Conservation (phyloP, 1,140 invertebrate genomes). For the Parasteatoda tepidariorum region DNA sequence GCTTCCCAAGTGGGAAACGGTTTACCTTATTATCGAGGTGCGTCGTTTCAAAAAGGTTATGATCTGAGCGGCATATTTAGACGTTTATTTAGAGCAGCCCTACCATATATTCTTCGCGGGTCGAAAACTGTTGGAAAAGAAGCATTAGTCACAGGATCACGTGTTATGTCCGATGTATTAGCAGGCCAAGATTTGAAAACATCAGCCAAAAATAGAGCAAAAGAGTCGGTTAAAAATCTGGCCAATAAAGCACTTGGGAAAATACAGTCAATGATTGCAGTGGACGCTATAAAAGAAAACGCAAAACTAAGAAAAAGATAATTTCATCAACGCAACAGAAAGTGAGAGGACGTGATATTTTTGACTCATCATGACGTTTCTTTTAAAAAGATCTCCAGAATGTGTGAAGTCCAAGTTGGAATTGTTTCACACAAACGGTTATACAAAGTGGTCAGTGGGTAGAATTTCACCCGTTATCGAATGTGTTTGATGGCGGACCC, state of each 20-base stretch:
- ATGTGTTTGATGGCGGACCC: constrained; percentile 2
- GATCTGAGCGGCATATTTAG: not conserved
- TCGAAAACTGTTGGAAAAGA: constrained; percentile 3
- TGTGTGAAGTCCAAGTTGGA: constrained; percentile 49
- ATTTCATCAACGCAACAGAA: constrained; percentile 10
- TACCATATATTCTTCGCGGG: constrained; percentile 2
- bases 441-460: constrained; percentile 28
- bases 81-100: not conserved
- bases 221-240: constrained; percentile 1
- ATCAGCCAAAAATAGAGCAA: not conserved
- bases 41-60: not conserved
- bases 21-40: constrained; percentile 8
- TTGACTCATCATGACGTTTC: not conserved
- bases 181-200: constrained; percentile 1
- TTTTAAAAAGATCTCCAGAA: constrained; percentile 19
- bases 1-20: not conserved
- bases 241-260: not conserved
- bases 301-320: not conserved
- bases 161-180: not conserved
- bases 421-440: constrained; percentile 26
- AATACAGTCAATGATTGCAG: not conserved
- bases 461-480: constrained; percentile 30
- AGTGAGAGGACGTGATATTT: constrained; percentile 6
- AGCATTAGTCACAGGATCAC: not conserved
- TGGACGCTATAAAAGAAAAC: constrained; percentile 38